Base-by-base conservation (phyloP, 2,113 vertebrate genomes). In the Phasianus colchicus region DNA sequence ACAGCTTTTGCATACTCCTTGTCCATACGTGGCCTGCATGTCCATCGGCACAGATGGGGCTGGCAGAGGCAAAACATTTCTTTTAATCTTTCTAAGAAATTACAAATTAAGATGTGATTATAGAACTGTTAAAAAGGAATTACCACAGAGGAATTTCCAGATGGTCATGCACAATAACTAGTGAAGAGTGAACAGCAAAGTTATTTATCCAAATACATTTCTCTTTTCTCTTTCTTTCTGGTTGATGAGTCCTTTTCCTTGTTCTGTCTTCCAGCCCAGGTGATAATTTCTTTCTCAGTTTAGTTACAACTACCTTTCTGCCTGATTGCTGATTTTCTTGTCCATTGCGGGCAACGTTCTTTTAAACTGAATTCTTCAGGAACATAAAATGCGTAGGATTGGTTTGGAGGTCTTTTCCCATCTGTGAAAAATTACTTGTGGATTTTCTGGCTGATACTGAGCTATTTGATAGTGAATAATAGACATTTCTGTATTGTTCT, bases 71-170 rank as follows among this genome's bases (percentile, higher is more conserved):
- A 8, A 93, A 88, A 55, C 21, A n/a, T 48, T 95, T 74, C 71
- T 95, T 91, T 83, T 78, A 93, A 95, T 95, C 86, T 70, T 97
- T 94, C 72, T 81, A 91, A 95, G 90, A 96, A 97, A 94, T 90
- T 45, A 65, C 69, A 84, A 91, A 96, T 96, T 95, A 94, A 78
- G 80, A 90, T 90, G 65, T 88, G 86, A 95, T 97, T 93, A 95
- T 74, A 72, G 87, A 82, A 87, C 57, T 86, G 88, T 90, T 93
- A 71, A 85, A 96, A 96, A 90, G 57, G 36, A 95, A 94, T 93
- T 85, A 73, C 64, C 71, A 83, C 82, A 72, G 79, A 94, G 85
- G 79, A 94, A 87, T 93, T 95, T 85, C 83, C 93, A 97, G 92
- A 96, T 96, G 96, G 91, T 40, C 61, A n/a, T 60, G 48, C 73